phyloP scores from a whole-genome alignment of 2,888 invertebrate species.

The Cybosia mesomella region DNA sequence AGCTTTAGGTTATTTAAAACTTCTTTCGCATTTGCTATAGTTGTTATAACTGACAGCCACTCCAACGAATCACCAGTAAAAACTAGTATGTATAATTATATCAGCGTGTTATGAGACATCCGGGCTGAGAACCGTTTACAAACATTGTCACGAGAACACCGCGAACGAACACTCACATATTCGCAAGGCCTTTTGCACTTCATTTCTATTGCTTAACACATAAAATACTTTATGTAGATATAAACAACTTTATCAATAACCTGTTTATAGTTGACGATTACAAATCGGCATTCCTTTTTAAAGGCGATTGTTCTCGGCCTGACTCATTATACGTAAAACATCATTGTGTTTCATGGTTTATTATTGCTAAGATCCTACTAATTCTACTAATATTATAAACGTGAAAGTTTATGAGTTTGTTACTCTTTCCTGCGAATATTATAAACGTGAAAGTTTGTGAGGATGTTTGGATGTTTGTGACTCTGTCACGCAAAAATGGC shows the following conservation, averaged over 20 bases:
- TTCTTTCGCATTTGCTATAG: background rate
- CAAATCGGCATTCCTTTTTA: constrained; percentile 31
- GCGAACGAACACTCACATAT: background rate
- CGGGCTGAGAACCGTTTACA: constrained; percentile 2
- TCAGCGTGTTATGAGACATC: background rate
- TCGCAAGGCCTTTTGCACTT: constrained; percentile 2
- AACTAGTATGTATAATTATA: background rate
- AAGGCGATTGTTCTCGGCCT: constrained; percentile 37
- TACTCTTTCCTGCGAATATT: no score
- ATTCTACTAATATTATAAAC: no score
- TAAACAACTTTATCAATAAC: constrained; percentile 29
- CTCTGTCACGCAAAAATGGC: no score
- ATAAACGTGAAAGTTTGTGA: no score
- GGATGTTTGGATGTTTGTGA: no score
- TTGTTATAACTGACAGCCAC: background rate
- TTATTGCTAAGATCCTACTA: constrained; percentile 5
- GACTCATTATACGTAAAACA: constrained; percentile 30
- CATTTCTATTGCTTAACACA: constrained; percentile 3
- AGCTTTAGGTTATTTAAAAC: background rate
- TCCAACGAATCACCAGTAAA: background rate
- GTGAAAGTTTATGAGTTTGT: no score
- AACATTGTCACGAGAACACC: background rate
- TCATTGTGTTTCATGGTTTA: constrained; percentile 19
- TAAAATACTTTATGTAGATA: background rate
- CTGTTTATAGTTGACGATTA: constrained; percentile 31